Evolutionary conservation across 2,113 vertebrate genomes (phyloP), one percentile per base, ranked within the genome.

Genomic region (Mirza zaza): DNA sequence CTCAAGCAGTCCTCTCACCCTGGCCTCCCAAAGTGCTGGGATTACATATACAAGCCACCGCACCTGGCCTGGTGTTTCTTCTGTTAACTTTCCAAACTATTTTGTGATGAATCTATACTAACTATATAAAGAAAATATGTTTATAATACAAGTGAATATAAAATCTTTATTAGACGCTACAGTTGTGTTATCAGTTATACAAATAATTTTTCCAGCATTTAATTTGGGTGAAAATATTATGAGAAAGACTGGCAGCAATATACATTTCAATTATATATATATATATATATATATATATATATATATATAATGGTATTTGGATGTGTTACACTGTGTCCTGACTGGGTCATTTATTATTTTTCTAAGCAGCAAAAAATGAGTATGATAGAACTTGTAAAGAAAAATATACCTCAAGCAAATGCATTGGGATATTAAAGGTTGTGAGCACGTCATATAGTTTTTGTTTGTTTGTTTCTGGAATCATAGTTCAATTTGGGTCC

Each of bases 391-490:
- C 21, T 82, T 91, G 50, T 52, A 65, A 94, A 93, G 73, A 89
- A 93, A 92, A 95, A 83, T 39, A 13, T 1, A 75, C 20, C 17
- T 29, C 1, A 90, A 8, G 36, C 59, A 82, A 92, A 88, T 82
- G 39, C 80, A 79, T 83, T 10, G 34, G 36, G 29, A 5, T 59
- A 48, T 87, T 93, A 80, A 57, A 94, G 50, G 42, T 82, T 94
- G 39, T 59, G 17, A 87, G 6, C 27, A 76, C n/a, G 52, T 59
- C 39, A n/a, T 23, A 81, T 65, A 50, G 20, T 59, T 80, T 68
- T 61, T 85, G 82, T 92, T 42, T 70, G 42, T 79, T 79, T 94
- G 32, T 90, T 83, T 97, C 45, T 95, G 76, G 68, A 95, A 84
- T 93, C 70, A 68, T 25, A 63, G 93, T 96, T 94, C 87, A 82